Base-by-base conservation (phyloP, 2,797 vertebrate species). In the Remorina albescens region DNA sequence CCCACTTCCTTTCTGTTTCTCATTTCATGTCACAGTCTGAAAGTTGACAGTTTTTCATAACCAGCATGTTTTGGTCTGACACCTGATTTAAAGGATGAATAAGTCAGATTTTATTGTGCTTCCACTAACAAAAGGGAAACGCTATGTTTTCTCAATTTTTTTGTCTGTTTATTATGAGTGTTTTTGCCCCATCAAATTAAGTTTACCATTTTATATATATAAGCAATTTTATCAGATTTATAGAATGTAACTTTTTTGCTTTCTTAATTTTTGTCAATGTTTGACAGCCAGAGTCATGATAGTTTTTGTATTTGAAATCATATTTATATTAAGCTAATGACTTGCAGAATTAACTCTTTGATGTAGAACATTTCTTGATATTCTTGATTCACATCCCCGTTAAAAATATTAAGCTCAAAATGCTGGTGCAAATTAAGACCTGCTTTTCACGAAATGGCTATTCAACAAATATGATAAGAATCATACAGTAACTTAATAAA, bases 21-120 rank as follows among this genome's bases (percentile, higher is more conserved):
- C 26, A 44, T 42, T 30, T 25, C 12, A 4, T 50, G n/a, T 53
- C 30, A 66, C 5, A 15, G 8, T 58, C 8, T 74, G 32, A 32
- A 55, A 23, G 54, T 19, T 16, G 26, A 46, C 42, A 19, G 9
- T 61, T 57, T 57, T 49, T 41, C n/a, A 57, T 56, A 25, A 1
- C 16, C n/a, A 16, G 23, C 6, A 28, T 58, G n/a, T 46, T 59
- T 54, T 37, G 15, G 9, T 57, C 37, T 60, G 44, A 47, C 25
- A 34, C 21, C 36, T 60, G 21, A 46, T 68, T 51, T 58, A 37
- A 62, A 63, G 2, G 16, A 72, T 34, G 28, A 28, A 56, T 28
- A 21, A 10, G 30, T 57, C 25, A 67, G 30, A 41, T 71, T 18
- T 55, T 8, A 2, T 60, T 55, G 36, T 37, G 6, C 9, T 18